phyloP scores from a whole-genome alignment of 2,888 invertebrate genomes.

The Heliconius ethilla region DNA sequence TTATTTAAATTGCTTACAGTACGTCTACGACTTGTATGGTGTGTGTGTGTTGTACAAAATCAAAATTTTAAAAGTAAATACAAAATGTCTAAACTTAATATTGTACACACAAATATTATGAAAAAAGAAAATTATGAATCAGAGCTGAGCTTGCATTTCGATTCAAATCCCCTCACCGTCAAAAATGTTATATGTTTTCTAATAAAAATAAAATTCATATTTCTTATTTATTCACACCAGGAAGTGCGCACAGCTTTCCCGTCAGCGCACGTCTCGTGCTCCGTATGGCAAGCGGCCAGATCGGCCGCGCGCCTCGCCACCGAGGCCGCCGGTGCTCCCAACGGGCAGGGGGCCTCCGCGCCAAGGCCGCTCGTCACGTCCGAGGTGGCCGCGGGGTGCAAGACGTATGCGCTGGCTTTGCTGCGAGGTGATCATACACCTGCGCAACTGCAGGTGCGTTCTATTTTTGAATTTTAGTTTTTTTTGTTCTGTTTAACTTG shows the following conservation, averaged over 20 bases:
- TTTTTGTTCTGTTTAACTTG: too few species aligned
- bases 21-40: too few species aligned
- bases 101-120: too few species aligned
- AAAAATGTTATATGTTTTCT: too few species aligned
- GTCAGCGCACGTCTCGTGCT: conserved; percentile 71
- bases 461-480: neutral
- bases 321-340: conserved; percentile 47
- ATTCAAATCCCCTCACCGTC: too few species aligned
- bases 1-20: too few species aligned
- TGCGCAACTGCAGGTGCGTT: conserved; percentile 64
- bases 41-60: too few species aligned
- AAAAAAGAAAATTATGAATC: too few species aligned
- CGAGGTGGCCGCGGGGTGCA: conserved; percentile 65
- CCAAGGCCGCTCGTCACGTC: conserved; percentile 44
- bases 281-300: conserved; percentile 74
- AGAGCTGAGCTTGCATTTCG: too few species aligned
- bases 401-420: conserved; percentile 72
- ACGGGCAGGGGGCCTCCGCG: conserved; percentile 38
- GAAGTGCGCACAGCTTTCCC: conserved; percentile 69
- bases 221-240: conserved; percentile 49
- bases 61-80: too few species aligned
- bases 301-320: conserved; percentile 55
- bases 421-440: conserved; percentile 67
- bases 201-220: too few species aligned
- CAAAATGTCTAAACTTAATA: too few species aligned